Evolutionary conservation across 1,140 invertebrate species (phyloP).

Genomic region (Heliconius melpomene): DNA sequence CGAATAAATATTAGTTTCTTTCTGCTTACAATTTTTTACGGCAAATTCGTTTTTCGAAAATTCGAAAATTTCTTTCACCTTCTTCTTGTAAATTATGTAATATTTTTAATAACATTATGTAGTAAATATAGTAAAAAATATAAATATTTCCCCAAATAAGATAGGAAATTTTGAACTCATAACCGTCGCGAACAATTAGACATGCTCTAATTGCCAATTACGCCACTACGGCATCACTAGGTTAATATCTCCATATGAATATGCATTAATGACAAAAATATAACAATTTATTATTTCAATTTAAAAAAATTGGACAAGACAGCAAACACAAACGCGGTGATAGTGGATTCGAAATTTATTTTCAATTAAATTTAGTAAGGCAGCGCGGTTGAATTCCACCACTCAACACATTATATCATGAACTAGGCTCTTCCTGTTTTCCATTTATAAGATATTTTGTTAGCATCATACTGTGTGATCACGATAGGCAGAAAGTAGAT

Average conservation of each 20-base stretch:
- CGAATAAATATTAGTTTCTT: too few relatives aligned
- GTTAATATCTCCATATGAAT: background rate
- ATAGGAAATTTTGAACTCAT: background rate
- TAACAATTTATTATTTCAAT: background rate
- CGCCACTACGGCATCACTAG: background rate
- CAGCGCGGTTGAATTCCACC: background rate
- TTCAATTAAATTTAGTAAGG: too few relatives aligned
- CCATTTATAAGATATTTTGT: too few relatives aligned
- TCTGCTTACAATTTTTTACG: too few relatives aligned
- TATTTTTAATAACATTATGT: too few relatives aligned
- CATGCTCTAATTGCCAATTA: background rate
- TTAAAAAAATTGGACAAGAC: background rate
- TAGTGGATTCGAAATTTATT: too few relatives aligned
- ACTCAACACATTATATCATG: background rate
- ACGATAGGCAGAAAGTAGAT: too few relatives aligned
- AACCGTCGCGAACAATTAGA: background rate
- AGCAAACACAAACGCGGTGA: too few relatives aligned
- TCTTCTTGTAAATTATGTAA: too few relatives aligned
- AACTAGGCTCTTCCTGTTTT: background rate
- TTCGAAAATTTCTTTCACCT: too few relatives aligned
- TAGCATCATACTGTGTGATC: too few relatives aligned
- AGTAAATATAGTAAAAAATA: background rate
- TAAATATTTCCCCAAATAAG: background rate
- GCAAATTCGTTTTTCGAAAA: too few relatives aligned
- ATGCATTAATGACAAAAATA: background rate